These are phyloP conservation scores for Agrotis puta DNA, from an alignment of 2,888 invertebrate species.

Conservation along the genomic window DNA sequence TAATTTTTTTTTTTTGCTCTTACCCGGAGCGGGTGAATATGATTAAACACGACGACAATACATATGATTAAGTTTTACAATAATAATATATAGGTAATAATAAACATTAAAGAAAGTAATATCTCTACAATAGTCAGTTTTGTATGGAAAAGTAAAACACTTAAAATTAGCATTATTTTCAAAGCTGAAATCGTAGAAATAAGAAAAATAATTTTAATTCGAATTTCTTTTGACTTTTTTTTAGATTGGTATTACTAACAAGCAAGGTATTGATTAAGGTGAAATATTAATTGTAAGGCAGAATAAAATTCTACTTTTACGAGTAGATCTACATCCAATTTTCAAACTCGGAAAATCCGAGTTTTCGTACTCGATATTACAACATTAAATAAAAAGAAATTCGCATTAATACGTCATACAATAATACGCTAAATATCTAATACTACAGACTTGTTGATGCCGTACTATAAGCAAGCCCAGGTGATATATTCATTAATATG, in stretches of 20 bases:
- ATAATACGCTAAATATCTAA: conserved; percentile 71
- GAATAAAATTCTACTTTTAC: conserved; percentile 43
- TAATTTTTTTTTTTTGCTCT: conserved; percentile 80
- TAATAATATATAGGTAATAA: conserved; percentile 73
- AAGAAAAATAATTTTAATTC: conserved; percentile 55
- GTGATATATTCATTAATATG: conserved; percentile 66
- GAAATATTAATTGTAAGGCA: conserved; percentile 14
- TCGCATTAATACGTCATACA: conserved; percentile 63
- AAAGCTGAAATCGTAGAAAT: conserved; percentile 84
- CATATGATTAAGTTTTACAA: conserved; percentile 68
- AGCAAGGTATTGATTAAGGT: conserved; percentile 25
- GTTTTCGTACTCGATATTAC: conserved; percentile 13
- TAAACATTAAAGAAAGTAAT: conserved; percentile 64
- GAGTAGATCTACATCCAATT: conserved; percentile 42
- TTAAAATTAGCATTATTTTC: conserved; percentile 68
- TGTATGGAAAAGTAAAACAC: conserved; percentile 66
- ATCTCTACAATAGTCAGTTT: conserved; percentile 80
- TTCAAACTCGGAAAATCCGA: conserved; percentile 36
- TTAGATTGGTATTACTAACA: conserved; percentile 21
- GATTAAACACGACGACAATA: conserved; percentile 87
- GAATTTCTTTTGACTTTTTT: conserved; percentile 63
- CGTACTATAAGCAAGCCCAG: conserved; percentile 70
- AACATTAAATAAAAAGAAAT: conserved; percentile 60
- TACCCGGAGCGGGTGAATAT: conserved; percentile 84
- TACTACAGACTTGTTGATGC: conserved; percentile 72